Evolutionary conservation across 1,140 invertebrate species (phyloP).

Genomic region (Cheumatopsyche charites): DNA sequence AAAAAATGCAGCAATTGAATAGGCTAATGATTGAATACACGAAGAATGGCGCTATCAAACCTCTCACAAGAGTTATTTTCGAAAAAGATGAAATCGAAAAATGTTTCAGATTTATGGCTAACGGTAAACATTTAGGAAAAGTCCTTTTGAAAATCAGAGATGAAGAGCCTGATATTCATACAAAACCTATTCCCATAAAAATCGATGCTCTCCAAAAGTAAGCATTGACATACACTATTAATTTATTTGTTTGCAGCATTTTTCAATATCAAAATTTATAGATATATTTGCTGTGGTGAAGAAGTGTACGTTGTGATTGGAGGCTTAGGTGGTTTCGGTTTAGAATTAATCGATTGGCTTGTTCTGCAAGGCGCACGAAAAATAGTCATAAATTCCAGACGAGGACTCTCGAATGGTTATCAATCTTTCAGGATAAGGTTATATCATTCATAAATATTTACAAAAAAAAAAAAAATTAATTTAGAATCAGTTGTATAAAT

Average conservation of each 20-base stretch:
- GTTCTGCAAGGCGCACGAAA: slow-evolving; percentile 78
- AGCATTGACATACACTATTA: too few species aligned
- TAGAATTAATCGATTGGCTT: slow-evolving; percentile 91
- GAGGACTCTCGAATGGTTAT: slow-evolving; percentile 80
- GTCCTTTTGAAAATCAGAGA: slow-evolving; percentile 74
- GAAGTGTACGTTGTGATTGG: slow-evolving; percentile 68
- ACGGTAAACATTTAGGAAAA: slow-evolving; percentile 89
- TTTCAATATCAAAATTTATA: slow-evolving; percentile 11
- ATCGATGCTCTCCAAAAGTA: slow-evolving; percentile 62
- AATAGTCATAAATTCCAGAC: slow-evolving; percentile 80
- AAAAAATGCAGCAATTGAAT: neutral
- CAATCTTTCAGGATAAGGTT: slow-evolving; percentile 71
- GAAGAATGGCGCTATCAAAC: slow-evolving; percentile 68
- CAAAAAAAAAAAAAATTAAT: slow-evolving; percentile 16
- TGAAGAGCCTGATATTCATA: slow-evolving; percentile 56
- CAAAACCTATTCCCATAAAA: slow-evolving; percentile 50
- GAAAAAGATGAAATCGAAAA: slow-evolving; percentile 66
- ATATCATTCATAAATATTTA: neutral
- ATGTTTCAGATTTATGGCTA: slow-evolving; percentile 78
- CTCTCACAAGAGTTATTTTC: slow-evolving; percentile 67
- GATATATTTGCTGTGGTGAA: slow-evolving; percentile 58
- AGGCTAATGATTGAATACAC: slow-evolving; percentile 62
- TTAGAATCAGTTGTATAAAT: neutral
- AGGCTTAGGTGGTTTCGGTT: slow-evolving; percentile 88
- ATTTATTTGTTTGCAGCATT: too few species aligned